Conservation (phyloP, 2,888 invertebrate species). For the Colostygia pectinataria region DNA sequence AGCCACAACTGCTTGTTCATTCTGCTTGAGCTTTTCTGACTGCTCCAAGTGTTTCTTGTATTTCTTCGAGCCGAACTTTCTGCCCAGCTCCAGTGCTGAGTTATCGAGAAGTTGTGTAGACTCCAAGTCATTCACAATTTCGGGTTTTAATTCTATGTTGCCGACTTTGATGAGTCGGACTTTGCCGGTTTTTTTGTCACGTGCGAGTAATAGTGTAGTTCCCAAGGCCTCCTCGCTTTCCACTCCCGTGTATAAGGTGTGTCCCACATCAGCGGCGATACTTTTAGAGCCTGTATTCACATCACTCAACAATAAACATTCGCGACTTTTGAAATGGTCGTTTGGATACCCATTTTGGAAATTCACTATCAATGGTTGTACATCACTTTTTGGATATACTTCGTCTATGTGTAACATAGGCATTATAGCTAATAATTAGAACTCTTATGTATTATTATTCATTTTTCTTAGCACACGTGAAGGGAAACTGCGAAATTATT, state of each 20-base stretch:
- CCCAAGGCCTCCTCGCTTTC: conserved; percentile 54
- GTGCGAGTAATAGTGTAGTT: conserved; percentile 56
- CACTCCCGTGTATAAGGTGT: conserved; percentile 59
- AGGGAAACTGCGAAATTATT: no score
- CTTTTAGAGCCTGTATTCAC: conserved; percentile 44
- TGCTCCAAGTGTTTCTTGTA: conserved; percentile 83
- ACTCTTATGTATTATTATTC: not conserved
- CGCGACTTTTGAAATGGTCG: conserved; percentile 45
- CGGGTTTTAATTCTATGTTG: conserved; percentile 56
- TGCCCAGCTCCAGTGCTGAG: conserved; percentile 73
- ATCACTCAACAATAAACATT: conserved; percentile 50
- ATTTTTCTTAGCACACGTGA: not conserved
- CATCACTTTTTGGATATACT: conserved; percentile 48
- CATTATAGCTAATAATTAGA: conserved; percentile 39
- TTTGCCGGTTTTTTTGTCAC: conserved; percentile 64
- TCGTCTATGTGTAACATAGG: conserved; percentile 58
- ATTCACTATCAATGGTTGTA: conserved; percentile 53
- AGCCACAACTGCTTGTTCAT: conserved; percentile 81
- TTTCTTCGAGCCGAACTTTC: conserved; percentile 86
- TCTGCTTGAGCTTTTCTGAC: conserved; percentile 81
- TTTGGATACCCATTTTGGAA: conserved; percentile 70
- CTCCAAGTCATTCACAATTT: conserved; percentile 42
- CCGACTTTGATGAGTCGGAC: conserved; percentile 60
- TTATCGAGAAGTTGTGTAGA: conserved; percentile 46
- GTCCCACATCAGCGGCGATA: conserved; percentile 48